Base-by-base conservation (phyloP, 2,888 invertebrate species). In the Andrena dorsata region DNA sequence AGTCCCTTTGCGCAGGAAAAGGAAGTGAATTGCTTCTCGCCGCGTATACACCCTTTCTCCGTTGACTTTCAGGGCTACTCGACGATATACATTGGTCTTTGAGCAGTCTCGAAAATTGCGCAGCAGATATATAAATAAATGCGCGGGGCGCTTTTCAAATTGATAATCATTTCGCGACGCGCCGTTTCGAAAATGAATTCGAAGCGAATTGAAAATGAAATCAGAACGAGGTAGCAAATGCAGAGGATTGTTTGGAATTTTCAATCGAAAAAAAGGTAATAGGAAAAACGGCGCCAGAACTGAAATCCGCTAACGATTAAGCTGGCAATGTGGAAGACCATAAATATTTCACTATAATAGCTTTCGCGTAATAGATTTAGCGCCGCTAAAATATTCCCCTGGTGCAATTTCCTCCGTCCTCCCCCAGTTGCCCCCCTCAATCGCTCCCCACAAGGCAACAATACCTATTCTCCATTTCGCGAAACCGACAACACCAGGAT, bases 401-500 rank as follows among this genome's bases (percentile, higher is more conserved):
- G 66, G 72, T 32, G 69, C 70, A 76, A 79, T 79, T 79, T 79
- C 76, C 77, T 49, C 32, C 16, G 60, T n/a, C 2, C 41, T 7
- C 51, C 32, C 35, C 41, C 23, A 13, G 4, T 10, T 0, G 20
- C 41, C 10, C 2, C 2, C 10, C 7, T 5, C 13, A 23, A 0
- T 26, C 10, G 32, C 1, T 0, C 20, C 32, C n/a, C 35, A 66
- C 69, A 49, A 23, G 23, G 60, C 41, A 64, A 79, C 73, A 79
- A 69, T 60, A 60, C 47, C 63, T 41, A 32, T 47, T 53, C 63
- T 47, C 70, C 53, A 23, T 82, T 75, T 71, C 81, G 80, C 47
- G 41, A 75, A 80, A 82, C 69, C 80, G 66, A 63, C 72, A 80
- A 80, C 66, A 58, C 49, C 30, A 58, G 49, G 8, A 63, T 71